These are phyloP conservation scores for Rhabdomys dilectus DNA, from an alignment of 2,113 vertebrate species.

Conservation along the genomic window DNA sequence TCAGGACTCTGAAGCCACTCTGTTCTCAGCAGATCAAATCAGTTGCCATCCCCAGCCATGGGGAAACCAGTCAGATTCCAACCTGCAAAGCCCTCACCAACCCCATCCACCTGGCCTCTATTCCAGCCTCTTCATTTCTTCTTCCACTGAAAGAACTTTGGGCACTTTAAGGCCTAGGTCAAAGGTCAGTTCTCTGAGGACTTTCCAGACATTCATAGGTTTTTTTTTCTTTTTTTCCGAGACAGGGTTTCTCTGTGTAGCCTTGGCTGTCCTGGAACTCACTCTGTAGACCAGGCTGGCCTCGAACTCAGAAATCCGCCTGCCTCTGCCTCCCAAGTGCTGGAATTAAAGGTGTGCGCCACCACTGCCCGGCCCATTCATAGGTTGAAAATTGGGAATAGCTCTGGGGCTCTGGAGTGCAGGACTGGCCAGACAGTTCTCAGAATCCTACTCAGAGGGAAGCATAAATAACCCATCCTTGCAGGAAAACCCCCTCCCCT, in stretches of 20 bases:
- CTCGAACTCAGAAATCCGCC: too few species aligned
- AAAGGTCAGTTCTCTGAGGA: background rate
- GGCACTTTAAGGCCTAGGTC: background rate
- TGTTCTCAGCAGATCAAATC: background rate
- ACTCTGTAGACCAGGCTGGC: too few species aligned
- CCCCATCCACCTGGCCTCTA: background rate
- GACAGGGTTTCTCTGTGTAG: too few species aligned
- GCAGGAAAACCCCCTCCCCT: background rate
- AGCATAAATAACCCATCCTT: background rate
- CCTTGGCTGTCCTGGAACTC: too few species aligned
- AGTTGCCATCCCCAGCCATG: background rate
- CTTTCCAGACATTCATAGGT: background rate
- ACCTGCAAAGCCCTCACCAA: accelerated
- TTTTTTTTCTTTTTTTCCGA: too few species aligned
- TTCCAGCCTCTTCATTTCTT: background rate
- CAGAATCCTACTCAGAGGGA: background rate
- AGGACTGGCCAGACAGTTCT: background rate
- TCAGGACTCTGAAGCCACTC: background rate
- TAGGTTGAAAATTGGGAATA: background rate
- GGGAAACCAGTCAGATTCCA: background rate
- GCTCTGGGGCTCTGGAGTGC: background rate
- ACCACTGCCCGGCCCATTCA: too few species aligned
- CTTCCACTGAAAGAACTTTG: background rate
- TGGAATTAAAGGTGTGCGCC: too few species aligned
- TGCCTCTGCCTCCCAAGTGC: too few species aligned